Evolutionary conservation across 2,113 vertebrate genomes (phyloP), one percentile per base, ranked within the genome.

Genomic region (Pseudorasbora parva): DNA sequence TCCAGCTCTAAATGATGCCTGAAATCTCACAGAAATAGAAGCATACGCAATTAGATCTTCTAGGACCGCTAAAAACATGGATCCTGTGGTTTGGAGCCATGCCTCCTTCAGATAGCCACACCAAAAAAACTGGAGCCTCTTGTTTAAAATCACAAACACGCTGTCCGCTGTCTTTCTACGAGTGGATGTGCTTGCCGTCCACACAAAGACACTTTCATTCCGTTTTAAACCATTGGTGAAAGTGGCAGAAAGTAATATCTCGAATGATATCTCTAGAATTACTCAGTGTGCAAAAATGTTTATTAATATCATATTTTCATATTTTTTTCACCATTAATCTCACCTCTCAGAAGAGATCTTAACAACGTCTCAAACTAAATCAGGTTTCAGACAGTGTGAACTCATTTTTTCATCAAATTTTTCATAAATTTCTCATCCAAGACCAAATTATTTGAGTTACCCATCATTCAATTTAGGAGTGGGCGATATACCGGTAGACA

Each of bases 1-100:
- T 84, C 21, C 54, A 41, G 71, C 77, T 56, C 83, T 54, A 64
- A 87, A 78, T 62, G 8, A 25, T n/a, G 75, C 51, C 51, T 78
- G 23, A 62, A 10, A 77, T 77, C 51, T 25, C 56, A 84, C 56
- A 64, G 2, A 78, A 47, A 62, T 62, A 78, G 56, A 43, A 25
- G 43, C 56, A 23, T 25, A 62, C 33, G 45, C 59, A 23, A 71
- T 37, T 71, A 73, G 27, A 43, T 17, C 51, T 59, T 59, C 23
- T 19, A 77, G 4, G 51, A 83, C 11, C n/a, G 4, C 43, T 30
- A 41, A 73, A 80, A 54, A 15, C 33, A 57, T 72, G 27, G 45
- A 33, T 27, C 15, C 23, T 45, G n/a, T 64, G 72, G 27, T 80
- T 51, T 72, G 45, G 71, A 79, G 60, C 30, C 4, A 6, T 37